These are phyloP conservation scores for Silurus meridionalis DNA, from an alignment of 2,113 vertebrate species.

Conservation along the genomic window DNA sequence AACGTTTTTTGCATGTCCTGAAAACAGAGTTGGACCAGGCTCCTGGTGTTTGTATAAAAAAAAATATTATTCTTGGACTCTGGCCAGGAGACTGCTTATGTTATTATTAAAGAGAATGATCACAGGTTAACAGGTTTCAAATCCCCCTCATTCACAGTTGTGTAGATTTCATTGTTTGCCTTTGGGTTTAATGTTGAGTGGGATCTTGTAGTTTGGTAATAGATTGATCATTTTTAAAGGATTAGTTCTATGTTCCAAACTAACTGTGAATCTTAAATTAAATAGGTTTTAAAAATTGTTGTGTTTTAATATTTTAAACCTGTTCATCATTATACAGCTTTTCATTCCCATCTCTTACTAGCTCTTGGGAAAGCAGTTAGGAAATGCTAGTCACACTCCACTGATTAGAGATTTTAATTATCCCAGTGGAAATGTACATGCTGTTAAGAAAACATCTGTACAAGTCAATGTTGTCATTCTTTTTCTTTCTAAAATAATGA, in stretches of 20 bases:
- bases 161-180: slow-evolving; percentile 32
- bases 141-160: slow-evolving; percentile 14
- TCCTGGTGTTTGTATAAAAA: slow-evolving; percentile 14
- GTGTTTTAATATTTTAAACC: slow-evolving; percentile 5
- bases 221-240: background rate
- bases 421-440: background rate
- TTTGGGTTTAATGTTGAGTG: slow-evolving; percentile 10
- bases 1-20: background rate
- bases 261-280: background rate
- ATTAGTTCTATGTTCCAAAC: background rate
- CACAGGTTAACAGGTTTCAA: slow-evolving; percentile 33
- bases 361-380: background rate
- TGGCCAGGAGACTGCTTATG: slow-evolving; percentile 2
- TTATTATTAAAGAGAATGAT: slow-evolving; percentile 34
- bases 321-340: background rate
- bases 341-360: background rate
- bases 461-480: background rate
- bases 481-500: background rate
- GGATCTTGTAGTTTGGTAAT: background rate
- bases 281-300: background rate
- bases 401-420: background rate
- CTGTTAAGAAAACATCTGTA: background rate
- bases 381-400: background rate
- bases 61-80: slow-evolving; percentile 11
- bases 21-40: slow-evolving; percentile 17